These are phyloP conservation scores for Rousettus leschenaultii DNA, from an alignment of 2,113 vertebrate genomes.

Conservation along the genomic window DNA sequence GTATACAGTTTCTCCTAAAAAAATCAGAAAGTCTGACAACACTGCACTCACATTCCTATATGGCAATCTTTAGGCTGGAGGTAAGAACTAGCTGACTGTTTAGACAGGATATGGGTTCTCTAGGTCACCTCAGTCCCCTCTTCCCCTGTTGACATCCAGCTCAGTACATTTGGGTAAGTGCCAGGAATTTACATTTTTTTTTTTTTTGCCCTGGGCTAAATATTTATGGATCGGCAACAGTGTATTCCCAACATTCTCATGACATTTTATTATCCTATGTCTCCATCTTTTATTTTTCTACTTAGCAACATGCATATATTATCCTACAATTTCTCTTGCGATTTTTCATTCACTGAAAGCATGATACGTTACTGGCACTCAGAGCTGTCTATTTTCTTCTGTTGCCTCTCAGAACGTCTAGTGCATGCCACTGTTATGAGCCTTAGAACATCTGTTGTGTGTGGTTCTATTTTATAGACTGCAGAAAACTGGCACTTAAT, in stretches of 20 bases:
- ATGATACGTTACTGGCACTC: neutral
- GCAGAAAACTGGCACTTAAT: neutral
- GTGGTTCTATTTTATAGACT: neutral
- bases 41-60: neutral
- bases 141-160: neutral
- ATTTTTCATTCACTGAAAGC: neutral
- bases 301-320: neutral
- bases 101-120: neutral
- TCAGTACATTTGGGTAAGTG: neutral
- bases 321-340: neutral
- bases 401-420: neutral
- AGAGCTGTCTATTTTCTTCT: neutral
- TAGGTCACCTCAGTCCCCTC: neutral
- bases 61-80: neutral
- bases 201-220: neutral
- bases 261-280: neutral
- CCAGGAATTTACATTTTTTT: neutral
- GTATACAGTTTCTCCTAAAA: neutral
- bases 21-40: neutral
- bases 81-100: neutral
- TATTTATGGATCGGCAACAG: neutral
- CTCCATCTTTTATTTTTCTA: neutral
- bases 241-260: neutral
- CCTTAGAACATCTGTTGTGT: neutral
- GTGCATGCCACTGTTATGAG: rapidly evolving